A percentile compares a stretch with the other conserved stretches of the same genome.
These are phyloP conservation scores for Timema cristinae DNA, from an alignment of 2,888 invertebrate species.

Conservation along the genomic window DNA sequence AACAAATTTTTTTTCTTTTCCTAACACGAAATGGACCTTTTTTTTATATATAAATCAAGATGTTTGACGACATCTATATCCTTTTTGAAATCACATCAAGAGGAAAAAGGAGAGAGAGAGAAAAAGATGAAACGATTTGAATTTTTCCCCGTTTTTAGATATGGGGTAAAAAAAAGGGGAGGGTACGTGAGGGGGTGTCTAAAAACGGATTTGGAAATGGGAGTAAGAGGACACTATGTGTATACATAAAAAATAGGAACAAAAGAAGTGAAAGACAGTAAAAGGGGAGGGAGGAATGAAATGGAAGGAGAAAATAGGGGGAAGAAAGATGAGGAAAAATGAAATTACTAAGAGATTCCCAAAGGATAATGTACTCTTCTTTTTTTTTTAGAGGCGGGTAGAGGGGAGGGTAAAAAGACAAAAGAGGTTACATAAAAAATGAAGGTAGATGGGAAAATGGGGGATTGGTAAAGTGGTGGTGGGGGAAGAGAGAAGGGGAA, in stretches of 20 bases:
- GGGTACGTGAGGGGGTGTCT: no score
- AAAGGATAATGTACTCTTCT: neutral
- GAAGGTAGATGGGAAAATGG: neutral
- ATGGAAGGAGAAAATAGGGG: neutral
- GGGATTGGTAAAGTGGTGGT: neutral
- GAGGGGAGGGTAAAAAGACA: conserved; percentile 5
- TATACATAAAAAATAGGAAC: conserved; percentile 9
- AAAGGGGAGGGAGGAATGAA: neutral
- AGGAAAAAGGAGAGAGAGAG: neutral
- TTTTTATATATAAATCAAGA: no score
- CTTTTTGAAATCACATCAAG: no score
- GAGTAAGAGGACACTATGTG: neutral
- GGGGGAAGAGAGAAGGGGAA: neutral
- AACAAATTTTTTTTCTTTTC: no score
- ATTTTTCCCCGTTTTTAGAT: neutral
- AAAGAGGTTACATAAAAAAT: neutral
- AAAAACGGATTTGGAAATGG: neutral
- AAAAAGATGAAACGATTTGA: conserved; percentile 6
- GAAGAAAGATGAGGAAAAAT: conserved; percentile 9
- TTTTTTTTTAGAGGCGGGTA: neutral
- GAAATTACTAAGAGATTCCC: conserved; percentile 15
- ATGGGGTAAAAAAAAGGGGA: no score
- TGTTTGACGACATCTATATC: no score
- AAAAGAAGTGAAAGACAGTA: neutral
- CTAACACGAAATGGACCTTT: no score